Evolutionary conservation across 2,797 vertebrate genomes (phyloP).

Genomic region (Macropodus opercularis): DNA sequence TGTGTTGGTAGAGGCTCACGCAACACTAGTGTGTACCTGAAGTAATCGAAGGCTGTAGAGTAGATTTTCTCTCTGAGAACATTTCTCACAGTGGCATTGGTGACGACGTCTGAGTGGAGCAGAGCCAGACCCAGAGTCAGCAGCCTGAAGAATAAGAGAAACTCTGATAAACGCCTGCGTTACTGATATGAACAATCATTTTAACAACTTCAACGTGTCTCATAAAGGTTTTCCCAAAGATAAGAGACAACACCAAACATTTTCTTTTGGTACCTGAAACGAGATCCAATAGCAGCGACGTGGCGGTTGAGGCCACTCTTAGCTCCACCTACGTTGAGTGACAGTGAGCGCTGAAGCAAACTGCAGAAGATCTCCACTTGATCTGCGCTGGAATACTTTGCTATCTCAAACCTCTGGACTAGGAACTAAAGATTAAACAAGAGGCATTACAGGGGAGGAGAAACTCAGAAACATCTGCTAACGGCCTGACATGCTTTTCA

Average conservation of each 20-base stretch:
- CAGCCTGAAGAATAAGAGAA: slow-evolving; percentile 77
- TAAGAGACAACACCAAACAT: neutral
- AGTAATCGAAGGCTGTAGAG: slow-evolving; percentile 96
- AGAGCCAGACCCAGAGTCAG: slow-evolving; percentile 92
- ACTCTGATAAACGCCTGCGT: neutral
- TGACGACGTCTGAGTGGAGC: slow-evolving; percentile 95
- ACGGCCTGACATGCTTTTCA: neutral
- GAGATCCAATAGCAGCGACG: slow-evolving; percentile 93
- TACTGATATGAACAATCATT: too few species aligned
- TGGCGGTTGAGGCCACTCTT: slow-evolving; percentile 93
- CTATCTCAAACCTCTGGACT: slow-evolving; percentile 96
- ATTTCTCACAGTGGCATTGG: slow-evolving; percentile 92
- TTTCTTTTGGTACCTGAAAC: slow-evolving; percentile 86
- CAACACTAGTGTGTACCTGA: too few species aligned
- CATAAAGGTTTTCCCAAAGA: neutral
- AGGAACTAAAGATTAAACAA: slow-evolving; percentile 86
- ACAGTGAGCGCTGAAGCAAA: slow-evolving; percentile 92
- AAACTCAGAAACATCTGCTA: neutral
- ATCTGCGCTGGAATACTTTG: slow-evolving; percentile 97
- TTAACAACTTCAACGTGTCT: too few species aligned
- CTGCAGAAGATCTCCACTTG: slow-evolving; percentile 97
- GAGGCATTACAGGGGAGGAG: neutral
- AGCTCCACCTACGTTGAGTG: slow-evolving; percentile 88
- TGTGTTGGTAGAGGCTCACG: too few species aligned
- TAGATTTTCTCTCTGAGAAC: slow-evolving; percentile 98